Base-by-base conservation (phyloP, 2,113 vertebrate genomes). In the Hyla sarda region DNA sequence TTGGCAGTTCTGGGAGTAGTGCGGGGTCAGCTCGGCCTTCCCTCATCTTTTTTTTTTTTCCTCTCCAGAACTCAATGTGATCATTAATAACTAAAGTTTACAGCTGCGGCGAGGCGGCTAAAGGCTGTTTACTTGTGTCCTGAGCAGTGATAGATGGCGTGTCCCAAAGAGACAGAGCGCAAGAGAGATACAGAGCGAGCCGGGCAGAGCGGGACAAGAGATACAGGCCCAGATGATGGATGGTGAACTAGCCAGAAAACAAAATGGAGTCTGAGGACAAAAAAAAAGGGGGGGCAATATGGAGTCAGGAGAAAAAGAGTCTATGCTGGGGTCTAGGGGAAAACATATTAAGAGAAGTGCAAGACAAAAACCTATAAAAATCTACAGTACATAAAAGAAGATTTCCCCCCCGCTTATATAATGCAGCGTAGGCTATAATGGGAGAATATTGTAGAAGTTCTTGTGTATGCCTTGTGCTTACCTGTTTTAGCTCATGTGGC, bases 81-180 rank as follows among this genome's bases (percentile, higher is more conserved):
- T 82, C 85, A 87, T 87, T 87, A 87, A 87, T 87, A 87, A 87
- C 77, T 10, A 72, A 73, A 73, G 54, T 81, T 81, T 87, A 82
- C 77, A 81, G 85, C 78, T 25, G 77, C 85, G 19, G 78, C 54
- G 78, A 87, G 78, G 65, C 85, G 47, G 85, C 85, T 87, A 87
- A 87, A 82, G 85, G 85, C 85, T 82, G 77, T 87, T 87, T 87
- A 87, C 67, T 82, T 48, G 85, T 82, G 85, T 81, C 85, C 85
- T 82, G 77, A 60, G 69, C 47, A 37, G 37, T 87, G 85, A 87
- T 82, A 82, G 78, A 87, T 87, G 17, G 78, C 41, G 32, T 16
- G 78, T 87, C 77, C 77, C 85, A 87, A 56, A 73, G 85, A 86
- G 62, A 72, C 84, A 71, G 28, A 65, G 62, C 62, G 1, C 28